Evolutionary conservation across 2,113 vertebrate species (phyloP).

Genomic region (Sturnira hondurensis): DNA sequence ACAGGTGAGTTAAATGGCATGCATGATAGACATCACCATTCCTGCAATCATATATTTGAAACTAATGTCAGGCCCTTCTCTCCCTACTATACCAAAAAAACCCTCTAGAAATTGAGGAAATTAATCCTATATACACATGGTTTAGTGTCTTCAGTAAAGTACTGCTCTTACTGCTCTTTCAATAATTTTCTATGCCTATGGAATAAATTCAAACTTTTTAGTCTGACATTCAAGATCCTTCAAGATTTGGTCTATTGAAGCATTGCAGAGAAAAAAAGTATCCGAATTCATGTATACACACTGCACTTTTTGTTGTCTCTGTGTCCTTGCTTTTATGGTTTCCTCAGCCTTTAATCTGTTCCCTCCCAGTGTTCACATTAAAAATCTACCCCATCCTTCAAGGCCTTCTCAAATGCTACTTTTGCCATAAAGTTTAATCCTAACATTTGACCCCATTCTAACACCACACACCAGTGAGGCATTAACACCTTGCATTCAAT

Average conservation of each 20-base stretch:
- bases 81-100: background rate
- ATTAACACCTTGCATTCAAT: background rate
- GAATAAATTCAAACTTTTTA: background rate
- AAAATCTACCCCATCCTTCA: background rate
- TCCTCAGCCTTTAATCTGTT: background rate
- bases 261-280: background rate
- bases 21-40: background rate
- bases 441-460: background rate
- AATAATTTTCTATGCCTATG: background rate
- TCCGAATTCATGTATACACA: background rate
- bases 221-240: conserved; percentile 3
- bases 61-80: background rate
- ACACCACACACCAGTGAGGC: background rate
- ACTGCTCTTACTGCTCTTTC: background rate
- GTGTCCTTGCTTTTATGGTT: background rate
- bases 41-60: background rate
- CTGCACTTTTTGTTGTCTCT: background rate
- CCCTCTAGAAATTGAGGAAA: background rate
- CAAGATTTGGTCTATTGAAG: background rate
- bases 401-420: background rate
- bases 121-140: background rate
- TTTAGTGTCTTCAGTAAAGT: background rate
- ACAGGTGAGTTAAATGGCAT: background rate
- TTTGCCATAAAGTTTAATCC: background rate
- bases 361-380: background rate